These are phyloP conservation scores for Pterocles orientalis DNA, from an alignment of 2,113 vertebrate species.

Conservation along the genomic window DNA sequence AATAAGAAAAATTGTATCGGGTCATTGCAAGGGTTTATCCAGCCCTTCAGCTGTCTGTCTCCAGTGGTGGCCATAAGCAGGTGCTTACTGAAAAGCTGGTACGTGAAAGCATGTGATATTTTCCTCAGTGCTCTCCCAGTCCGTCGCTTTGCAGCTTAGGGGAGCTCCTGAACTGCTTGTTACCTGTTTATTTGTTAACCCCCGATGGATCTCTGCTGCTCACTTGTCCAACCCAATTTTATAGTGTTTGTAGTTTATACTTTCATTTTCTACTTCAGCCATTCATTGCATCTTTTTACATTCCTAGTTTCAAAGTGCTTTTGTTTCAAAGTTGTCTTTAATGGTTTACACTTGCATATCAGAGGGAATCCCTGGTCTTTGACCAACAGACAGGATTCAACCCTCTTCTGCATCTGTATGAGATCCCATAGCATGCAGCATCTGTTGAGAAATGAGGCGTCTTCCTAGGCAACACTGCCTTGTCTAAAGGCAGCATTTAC, in stretches of 20 bases:
- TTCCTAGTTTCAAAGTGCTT: neutral
- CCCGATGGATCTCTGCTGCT: neutral
- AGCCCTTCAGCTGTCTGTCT: neutral
- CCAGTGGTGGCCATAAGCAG: neutral
- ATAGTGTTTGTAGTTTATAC: neutral
- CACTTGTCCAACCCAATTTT: neutral
- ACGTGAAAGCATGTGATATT: neutral
- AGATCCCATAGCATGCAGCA: fast-evolving
- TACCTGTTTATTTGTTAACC: neutral
- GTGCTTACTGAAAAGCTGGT: neutral
- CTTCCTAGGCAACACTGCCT: neutral
- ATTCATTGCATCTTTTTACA: neutral
- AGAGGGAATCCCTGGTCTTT: neutral
- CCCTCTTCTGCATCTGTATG: neutral
- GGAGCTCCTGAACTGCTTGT: neutral
- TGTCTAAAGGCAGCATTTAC: neutral
- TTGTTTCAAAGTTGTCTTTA: neutral
- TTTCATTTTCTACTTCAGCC: neutral
- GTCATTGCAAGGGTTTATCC: neutral
- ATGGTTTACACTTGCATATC: neutral
- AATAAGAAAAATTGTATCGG: neutral
- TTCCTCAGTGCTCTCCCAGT: neutral
- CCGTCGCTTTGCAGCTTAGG: neutral
- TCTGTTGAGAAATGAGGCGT: neutral
- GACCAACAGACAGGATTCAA: neutral